A percentile compares a stretch with the other conserved stretches of the same genome.
Evolutionary conservation across 1,140 invertebrate genomes (phyloP).

Genomic region (Drosophila cardini): DNA sequence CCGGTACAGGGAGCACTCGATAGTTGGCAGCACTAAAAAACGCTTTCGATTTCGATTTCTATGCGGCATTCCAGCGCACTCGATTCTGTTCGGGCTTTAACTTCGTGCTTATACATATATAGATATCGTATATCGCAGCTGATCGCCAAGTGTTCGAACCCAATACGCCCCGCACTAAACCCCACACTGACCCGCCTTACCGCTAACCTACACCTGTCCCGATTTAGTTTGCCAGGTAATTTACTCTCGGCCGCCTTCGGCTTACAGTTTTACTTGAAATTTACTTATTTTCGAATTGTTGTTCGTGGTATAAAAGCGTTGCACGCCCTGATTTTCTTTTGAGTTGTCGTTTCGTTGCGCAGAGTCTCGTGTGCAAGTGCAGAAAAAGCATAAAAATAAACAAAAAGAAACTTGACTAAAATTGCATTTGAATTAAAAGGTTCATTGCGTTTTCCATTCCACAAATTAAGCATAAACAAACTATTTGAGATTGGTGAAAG

Average conservation of each 20-base stretch:
- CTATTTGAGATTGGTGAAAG: conserved; percentile 72
- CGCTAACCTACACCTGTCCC: conserved; percentile 14
- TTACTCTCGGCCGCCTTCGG: conserved; percentile 61
- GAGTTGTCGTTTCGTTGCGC: conserved; percentile 83
- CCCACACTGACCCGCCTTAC: not conserved
- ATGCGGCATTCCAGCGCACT: conserved; percentile 72
- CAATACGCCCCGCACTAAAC: conserved; percentile 4
- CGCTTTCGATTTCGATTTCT: conserved; percentile 74
- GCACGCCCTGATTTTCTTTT: conserved; percentile 84
- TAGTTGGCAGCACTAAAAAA: conserved; percentile 24
- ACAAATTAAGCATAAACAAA: conserved; percentile 9
- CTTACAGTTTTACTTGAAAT: conserved; percentile 48
- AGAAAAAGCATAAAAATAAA: conserved; percentile 23
- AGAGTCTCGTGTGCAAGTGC: conserved; percentile 84
- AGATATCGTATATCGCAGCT: conserved; percentile 54
- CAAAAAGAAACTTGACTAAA: conserved; percentile 4
- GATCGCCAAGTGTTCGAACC: conserved; percentile 45
- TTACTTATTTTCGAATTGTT: conserved; percentile 64
- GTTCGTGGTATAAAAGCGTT: conserved; percentile 83
- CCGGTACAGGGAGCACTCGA: conserved; percentile 22
- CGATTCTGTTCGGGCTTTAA: conserved; percentile 56
- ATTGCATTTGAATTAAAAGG: conserved; percentile 23
- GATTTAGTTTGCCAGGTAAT: conserved; percentile 9
- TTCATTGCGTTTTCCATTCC: conserved; percentile 33
- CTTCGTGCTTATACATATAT: conserved; percentile 24